phyloP scores from a whole-genome alignment of 2,113 vertebrate species.

The Parus major region DNA sequence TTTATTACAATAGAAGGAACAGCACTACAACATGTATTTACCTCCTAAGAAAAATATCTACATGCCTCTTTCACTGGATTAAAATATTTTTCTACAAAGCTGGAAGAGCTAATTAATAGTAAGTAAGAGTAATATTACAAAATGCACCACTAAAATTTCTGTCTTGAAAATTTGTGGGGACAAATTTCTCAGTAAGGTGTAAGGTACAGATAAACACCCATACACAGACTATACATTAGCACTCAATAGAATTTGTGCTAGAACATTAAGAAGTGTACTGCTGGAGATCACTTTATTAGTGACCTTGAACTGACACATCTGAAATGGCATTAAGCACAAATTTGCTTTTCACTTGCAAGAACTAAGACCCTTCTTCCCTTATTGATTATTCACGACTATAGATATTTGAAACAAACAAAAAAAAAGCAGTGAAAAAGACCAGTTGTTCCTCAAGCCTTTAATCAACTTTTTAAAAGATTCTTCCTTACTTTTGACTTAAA shows the following conservation, averaged over 20 bases:
- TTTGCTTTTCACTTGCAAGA: neutral
- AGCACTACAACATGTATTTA: neutral
- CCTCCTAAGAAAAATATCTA: neutral
- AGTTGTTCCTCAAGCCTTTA: neutral
- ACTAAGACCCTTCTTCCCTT: neutral
- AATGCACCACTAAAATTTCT: neutral
- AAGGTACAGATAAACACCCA: fast-evolving
- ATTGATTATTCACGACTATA: neutral
- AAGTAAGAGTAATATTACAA: neutral
- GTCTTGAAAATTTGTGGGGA: neutral
- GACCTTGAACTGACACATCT: neutral
- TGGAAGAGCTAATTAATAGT: neutral
- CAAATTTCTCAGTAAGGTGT: neutral
- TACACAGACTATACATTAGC: neutral
- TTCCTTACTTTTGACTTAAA: neutral
- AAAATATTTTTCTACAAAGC: neutral
- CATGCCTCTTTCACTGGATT: neutral
- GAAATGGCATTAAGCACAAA: neutral
- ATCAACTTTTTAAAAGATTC: neutral
- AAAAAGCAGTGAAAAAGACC: neutral
- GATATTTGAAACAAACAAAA: neutral
- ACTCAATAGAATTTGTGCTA: neutral
- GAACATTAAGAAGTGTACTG: neutral
- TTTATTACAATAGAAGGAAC: neutral
- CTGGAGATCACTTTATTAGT: neutral